Percentiles rank a stretch among this genome's conserved stretches.
These are phyloP conservation scores for Phrixothrix hirtus DNA, from an alignment of 2,888 invertebrate genomes.

Conservation along the genomic window DNA sequence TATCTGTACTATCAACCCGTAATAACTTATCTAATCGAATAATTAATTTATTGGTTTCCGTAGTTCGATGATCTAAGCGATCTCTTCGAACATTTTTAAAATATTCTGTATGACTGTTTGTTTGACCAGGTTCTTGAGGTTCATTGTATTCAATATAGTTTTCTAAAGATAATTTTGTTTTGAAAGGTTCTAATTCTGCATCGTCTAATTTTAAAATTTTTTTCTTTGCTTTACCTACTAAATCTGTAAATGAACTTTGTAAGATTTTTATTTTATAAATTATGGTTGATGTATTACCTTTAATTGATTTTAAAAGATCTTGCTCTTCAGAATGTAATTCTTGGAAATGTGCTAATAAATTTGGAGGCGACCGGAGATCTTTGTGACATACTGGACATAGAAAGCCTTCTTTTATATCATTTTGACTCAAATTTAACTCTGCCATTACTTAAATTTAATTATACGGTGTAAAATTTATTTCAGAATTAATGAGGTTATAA, in stretches of 20 bases:
- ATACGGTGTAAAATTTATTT: background rate
- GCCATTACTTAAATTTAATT: conserved; percentile 21
- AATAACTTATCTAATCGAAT: conserved; percentile 91
- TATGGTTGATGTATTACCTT: no score
- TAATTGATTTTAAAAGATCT: conserved; percentile 77
- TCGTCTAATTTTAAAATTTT: conserved; percentile 80
- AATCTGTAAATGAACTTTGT: no score
- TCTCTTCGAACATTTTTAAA: conserved; percentile 70
- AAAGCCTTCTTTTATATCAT: conserved; percentile 85
- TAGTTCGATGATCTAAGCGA: conserved; percentile 84
- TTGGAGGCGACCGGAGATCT: conserved; percentile 82
- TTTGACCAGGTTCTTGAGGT: conserved; percentile 68
- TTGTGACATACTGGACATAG: conserved; percentile 93
- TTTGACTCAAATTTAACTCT: conserved; percentile 50
- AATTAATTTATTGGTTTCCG: conserved; percentile 93
- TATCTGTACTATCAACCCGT: conserved; percentile 69
- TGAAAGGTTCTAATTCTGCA: conserved; percentile 64
- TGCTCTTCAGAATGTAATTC: conserved; percentile 85
- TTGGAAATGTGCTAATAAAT: conserved; percentile 87
- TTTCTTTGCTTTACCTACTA: conserved; percentile 89
- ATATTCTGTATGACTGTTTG: conserved; percentile 70
- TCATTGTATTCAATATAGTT: conserved; percentile 58
- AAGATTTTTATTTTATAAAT: no score
- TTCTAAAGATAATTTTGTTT: conserved; percentile 53
- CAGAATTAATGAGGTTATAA: background rate